Base-by-base conservation (phyloP, 2,113 vertebrate genomes). In the Pachyramphus minor region DNA sequence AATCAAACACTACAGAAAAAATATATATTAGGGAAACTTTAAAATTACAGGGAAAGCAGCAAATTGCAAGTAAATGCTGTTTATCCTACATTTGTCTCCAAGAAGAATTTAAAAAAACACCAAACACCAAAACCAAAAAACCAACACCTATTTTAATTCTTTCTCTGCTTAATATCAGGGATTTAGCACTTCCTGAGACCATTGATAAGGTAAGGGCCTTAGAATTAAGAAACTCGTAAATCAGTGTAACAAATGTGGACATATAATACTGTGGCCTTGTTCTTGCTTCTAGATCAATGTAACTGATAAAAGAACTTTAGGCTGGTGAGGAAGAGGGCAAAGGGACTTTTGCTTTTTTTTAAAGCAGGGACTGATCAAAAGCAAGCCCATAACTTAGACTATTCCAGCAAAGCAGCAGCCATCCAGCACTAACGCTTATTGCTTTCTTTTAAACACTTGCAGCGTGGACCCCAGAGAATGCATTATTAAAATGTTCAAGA, bases 251-350 rank as follows among this genome's bases (percentile, higher is more conserved):
- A 49, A 97, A 95, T n/a, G 79, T 16, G 64, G 94, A 91, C 91
- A 68, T 56, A 93, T 25, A 97, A 95, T 93, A 88, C 71, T 35
- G 62, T 58, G 96, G 95, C 83, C 96, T 92, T 87, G 90, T 96
- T 93, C 90, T 94, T 95, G 94, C 87, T 93, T 93, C 93, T 44
- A 95, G 95, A 97, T 96, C 94, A 95, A 75, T 72, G 94, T 78
- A 96, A 78, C 95, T 84, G 94, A 95, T 95, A 97, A 96, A 94
- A 92, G 84, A 81, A 86, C 67, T 84, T 64, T 7, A 44, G 78
- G 84, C 66, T 83, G 35, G 87, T 22, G 79, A 88, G 64, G 77
- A 93, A 89, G 75, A 31, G 96, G 87, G 90, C 44, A 83, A 62
- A 39, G 41, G 55, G 69, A 77, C 73, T 81, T 66, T 33, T 91